Evolutionary conservation across 2,888 invertebrate genomes (phyloP), one percentile per base, ranked within the genome.

Genomic region (Drosophila nigritarsus): DNA sequence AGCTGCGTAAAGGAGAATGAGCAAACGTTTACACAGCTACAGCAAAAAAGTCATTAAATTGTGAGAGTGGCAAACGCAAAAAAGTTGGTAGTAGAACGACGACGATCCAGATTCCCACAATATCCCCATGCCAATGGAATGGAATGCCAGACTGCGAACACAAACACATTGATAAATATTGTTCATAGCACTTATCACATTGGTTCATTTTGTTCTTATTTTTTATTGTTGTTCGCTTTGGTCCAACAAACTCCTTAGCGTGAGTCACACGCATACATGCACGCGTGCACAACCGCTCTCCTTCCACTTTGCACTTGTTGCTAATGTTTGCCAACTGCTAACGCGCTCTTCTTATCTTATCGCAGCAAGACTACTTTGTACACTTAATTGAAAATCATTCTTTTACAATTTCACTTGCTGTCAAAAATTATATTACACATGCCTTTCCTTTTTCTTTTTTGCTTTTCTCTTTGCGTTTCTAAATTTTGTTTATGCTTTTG

Each of bases 311-410:
- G 68, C 83, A 83, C 81, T 83, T 86, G 86, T 83, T 83, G 83
- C 73, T 83, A 68, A 80, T 83, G 83, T 83, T 83, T 83, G 83
- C 82, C 66, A 75, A 71, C 59, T 79, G 83, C 82, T 66, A 65
- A 65, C 59, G 63, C 72, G 65, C 65, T 71, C 66, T 66, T 61
- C 79, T 83, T 84, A 84, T 84, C 83, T 84, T 84, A 84, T 84
- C 84, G 82, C 80, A 49, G 80, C 82, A 53, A 58, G 77, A 54
- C 64, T 71, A 65, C 55, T 66, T 71, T 80, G 77, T 84, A 80
- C 80, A 82, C 80, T 87, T 84, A 87, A 84, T 84, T 84, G 84
- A 78, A 87, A 84, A 87, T 87, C 85, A 73, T 87, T 80, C 81
- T 73, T 81, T 80, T 86, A 68, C 83, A 83, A 69, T 78, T 80